Evolutionary conservation across 2,113 vertebrate species (phyloP).

Genomic region (Xenus cinereus): DNA sequence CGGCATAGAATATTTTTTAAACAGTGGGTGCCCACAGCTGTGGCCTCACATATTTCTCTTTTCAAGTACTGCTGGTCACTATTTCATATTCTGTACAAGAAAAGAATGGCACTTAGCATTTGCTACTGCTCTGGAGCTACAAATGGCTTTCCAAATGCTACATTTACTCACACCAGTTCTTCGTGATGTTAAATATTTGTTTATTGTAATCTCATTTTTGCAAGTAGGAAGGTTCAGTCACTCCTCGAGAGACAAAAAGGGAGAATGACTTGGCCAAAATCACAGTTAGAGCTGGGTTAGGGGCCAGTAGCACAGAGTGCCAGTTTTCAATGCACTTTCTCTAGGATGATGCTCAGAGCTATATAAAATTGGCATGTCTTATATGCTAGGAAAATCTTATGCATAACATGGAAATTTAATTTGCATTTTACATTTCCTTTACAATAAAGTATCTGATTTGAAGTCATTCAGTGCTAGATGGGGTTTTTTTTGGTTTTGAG

Average conservation of each 20-base stretch:
- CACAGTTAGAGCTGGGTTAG: background rate
- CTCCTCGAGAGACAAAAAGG: background rate
- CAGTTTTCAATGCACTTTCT: background rate
- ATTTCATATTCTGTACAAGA: background rate
- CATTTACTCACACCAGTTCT: background rate
- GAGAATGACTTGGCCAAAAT: background rate
- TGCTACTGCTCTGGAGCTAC: background rate
- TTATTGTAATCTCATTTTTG: background rate
- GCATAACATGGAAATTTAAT: background rate
- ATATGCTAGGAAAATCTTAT: background rate
- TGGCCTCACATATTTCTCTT: background rate
- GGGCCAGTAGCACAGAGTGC: background rate
- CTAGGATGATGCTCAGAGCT: background rate
- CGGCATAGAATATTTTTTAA: background rate
- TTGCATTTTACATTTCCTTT: background rate
- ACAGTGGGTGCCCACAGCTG: background rate
- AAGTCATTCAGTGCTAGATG: background rate
- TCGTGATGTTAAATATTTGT: background rate
- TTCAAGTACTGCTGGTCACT: background rate
- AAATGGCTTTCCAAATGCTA: background rate
- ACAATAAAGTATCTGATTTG: background rate
- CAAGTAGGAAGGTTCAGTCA: background rate
- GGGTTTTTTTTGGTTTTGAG: background rate
- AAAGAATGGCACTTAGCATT: background rate
- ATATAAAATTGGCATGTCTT: background rate